These are phyloP conservation scores for Callospermophilus lateralis DNA, from an alignment of 2,113 vertebrate genomes.

Conservation along the genomic window DNA sequence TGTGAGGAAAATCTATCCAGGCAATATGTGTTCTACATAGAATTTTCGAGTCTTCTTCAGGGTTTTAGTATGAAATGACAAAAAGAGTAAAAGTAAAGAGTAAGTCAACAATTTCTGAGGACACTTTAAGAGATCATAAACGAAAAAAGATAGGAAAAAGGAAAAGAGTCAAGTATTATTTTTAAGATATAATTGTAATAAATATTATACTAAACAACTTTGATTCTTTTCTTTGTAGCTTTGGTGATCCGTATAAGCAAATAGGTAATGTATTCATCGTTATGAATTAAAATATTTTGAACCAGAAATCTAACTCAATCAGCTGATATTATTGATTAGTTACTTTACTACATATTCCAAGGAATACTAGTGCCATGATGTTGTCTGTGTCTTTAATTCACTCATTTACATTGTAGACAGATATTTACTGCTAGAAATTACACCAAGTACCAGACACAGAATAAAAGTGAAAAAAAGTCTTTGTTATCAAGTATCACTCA, in stretches of 20 bases:
- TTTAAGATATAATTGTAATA: neutral
- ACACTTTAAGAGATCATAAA: neutral
- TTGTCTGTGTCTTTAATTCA: neutral
- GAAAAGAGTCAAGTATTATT: neutral
- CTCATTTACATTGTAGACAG: neutral
- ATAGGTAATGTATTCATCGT: neutral
- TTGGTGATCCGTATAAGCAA: neutral
- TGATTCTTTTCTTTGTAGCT: neutral
- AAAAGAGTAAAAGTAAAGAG: neutral
- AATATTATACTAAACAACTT: neutral
- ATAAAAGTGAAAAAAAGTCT: neutral
- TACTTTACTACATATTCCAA: neutral
- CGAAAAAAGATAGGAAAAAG: neutral
- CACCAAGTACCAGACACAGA: neutral
- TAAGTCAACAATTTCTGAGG: neutral
- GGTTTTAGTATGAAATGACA: neutral
- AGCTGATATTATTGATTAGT: neutral
- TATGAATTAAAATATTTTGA: slow-evolving; percentile 9
- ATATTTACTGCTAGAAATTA: neutral
- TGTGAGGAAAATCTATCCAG: neutral
- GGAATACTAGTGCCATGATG: neutral
- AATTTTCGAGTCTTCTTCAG: neutral
- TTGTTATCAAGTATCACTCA: neutral
- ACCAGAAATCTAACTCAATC: neutral
- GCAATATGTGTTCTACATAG: neutral